These are phyloP conservation scores for Amblyopsis hoosieri DNA, from an alignment of 2,797 vertebrate species.

Conservation along the genomic window DNA sequence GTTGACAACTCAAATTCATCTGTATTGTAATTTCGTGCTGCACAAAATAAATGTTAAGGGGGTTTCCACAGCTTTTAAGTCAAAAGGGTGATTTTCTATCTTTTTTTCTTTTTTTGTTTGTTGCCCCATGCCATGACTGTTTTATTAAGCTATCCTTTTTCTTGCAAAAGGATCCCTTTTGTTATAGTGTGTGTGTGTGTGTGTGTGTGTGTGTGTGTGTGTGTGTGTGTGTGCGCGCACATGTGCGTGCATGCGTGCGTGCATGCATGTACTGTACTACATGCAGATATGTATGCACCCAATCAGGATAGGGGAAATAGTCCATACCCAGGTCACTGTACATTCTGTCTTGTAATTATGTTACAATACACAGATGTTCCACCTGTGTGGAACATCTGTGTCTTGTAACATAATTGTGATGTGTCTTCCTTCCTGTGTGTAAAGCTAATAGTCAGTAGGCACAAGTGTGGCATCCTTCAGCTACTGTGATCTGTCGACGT, in stretches of 20 bases:
- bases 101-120: no score
- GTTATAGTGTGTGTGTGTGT: not conserved
- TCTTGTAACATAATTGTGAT: not conserved
- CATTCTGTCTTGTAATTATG: constrained; percentile 26
- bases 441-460: constrained; percentile 9
- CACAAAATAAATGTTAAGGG: no score
- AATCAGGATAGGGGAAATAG: no score
- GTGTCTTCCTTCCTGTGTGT: constrained; percentile 6
- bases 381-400: no score
- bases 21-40: no score
- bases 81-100: no score
- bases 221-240: not conserved
- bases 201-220: not conserved
- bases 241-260: constrained; percentile 27
- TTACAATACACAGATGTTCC: no score
- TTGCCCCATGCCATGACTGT: not conserved
- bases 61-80: no score
- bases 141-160: not conserved
- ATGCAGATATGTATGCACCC: no score
- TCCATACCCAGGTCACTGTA: no score
- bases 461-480: constrained; percentile 1
- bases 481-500: not conserved
- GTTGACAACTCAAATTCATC: no score
- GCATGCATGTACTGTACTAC: constrained; percentile 17
- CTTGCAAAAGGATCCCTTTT: not conserved